A percentile compares a stretch with the other conserved stretches of the same genome.
phyloP scores from a whole-genome alignment of 2,797 vertebrate species.

The Rhabdophis nuchalis region DNA sequence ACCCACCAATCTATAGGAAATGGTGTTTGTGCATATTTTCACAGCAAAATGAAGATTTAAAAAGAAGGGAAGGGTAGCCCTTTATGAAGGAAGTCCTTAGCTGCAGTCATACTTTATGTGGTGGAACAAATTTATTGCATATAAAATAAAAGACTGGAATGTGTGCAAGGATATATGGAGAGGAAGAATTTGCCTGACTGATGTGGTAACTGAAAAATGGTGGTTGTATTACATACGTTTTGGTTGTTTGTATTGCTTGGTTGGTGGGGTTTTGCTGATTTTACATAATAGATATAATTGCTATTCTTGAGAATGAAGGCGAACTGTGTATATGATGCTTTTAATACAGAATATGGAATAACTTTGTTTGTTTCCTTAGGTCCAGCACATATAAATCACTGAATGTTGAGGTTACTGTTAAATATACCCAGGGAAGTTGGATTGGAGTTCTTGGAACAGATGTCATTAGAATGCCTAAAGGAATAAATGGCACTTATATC shows the following conservation, averaged over 20 bases:
- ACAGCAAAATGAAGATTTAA: not conserved
- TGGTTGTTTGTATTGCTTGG: not conserved
- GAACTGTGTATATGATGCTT: not conserved
- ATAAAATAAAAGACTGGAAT: not conserved
- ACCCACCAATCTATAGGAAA: not conserved
- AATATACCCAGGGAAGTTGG: conserved; percentile 96
- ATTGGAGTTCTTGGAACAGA: conserved; percentile 87
- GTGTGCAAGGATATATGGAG: not conserved
- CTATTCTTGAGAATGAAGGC: not conserved
- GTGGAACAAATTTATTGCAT: not conserved
- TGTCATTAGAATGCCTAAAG: conserved; percentile 79
- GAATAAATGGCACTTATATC: conserved; percentile 76
- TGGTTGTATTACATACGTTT: no score
- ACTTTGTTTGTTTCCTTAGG: conserved; percentile 61
- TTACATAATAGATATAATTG: not conserved
- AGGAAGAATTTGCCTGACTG: not conserved
- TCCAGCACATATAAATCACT: conserved; percentile 80
- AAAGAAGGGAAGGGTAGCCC: not conserved
- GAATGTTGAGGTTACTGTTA: conserved; percentile 79
- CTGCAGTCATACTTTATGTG: not conserved
- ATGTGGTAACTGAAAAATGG: not conserved
- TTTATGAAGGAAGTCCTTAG: not conserved
- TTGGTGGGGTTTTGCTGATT: not conserved
- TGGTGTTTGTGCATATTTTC: not conserved
- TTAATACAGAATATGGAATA: not conserved